These are phyloP conservation scores for Camponotus vicinus DNA, from an alignment of 1,140 invertebrate genomes.

Conservation along the genomic window DNA sequence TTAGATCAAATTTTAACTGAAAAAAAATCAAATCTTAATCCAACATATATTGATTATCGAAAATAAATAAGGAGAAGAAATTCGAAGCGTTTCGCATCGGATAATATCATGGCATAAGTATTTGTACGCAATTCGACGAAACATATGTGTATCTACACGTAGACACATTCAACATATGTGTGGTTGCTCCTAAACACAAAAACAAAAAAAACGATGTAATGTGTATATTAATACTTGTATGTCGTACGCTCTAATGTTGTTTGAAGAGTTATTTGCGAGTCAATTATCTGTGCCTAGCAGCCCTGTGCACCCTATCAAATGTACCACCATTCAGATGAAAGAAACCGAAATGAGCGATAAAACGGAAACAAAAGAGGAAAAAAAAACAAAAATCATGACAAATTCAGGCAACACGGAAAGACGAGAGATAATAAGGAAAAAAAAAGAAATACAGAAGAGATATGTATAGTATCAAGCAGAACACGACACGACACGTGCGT, in stretches of 20 bases:
- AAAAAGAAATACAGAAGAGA: conserved; percentile 54
- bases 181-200: conserved; percentile 75
- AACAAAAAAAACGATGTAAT: conserved; percentile 79
- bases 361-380: conserved; percentile 70
- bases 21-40: neutral
- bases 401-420: conserved; percentile 37
- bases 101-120: conserved; percentile 18
- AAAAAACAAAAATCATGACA: conserved; percentile 33
- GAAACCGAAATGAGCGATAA: conserved; percentile 81
- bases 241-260: conserved; percentile 87
- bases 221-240: conserved; percentile 85
- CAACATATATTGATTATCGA: neutral
- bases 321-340: conserved; percentile 85
- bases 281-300: conserved; percentile 87
- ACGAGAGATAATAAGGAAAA: conserved; percentile 50
- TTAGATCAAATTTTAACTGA: neutral
- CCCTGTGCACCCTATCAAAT: conserved; percentile 86
- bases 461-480: conserved; percentile 61
- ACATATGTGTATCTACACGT: conserved; percentile 22
- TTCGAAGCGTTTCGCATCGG: conserved; percentile 20
- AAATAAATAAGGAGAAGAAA: neutral
- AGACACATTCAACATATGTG: conserved; percentile 73
- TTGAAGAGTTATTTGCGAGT: conserved; percentile 87
- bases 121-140: conserved; percentile 26
- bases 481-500: conserved; percentile 74